Conservation (phyloP, 1,140 invertebrate genomes). For the Scylla paramamosain region DNA sequence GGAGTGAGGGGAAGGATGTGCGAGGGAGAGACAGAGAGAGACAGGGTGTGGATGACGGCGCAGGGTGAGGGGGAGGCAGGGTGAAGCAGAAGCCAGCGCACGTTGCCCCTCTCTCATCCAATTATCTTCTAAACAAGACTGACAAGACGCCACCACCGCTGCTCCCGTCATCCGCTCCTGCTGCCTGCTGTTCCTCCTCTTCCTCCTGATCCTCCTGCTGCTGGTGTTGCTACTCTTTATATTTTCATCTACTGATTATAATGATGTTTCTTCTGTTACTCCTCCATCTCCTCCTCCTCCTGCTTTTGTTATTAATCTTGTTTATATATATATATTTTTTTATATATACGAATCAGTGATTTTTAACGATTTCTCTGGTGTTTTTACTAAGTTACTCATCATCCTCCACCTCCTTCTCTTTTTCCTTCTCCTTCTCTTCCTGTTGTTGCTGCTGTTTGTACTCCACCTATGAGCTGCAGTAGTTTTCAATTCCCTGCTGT, state of each 20-base stretch:
- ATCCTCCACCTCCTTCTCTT: neutral
- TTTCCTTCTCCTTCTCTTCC: neutral
- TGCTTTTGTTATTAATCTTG: too few relatives aligned
- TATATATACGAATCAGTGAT: too few relatives aligned
- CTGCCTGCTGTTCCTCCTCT: conserved; percentile 31
- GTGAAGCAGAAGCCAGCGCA: conserved; percentile 39
- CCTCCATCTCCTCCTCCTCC: neutral
- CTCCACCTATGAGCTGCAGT: neutral
- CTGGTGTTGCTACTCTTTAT: neutral
- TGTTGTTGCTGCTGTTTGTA: neutral
- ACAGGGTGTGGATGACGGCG: neutral
- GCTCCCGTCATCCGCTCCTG: conserved; percentile 36
- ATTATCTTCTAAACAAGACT: conserved; percentile 58
- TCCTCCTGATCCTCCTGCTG: neutral
- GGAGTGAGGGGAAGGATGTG: neutral
- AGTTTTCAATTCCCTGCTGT: neutral
- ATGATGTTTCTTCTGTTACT: neutral
- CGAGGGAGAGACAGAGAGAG: neutral
- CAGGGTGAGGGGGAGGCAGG: neutral
- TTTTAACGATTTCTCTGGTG: too few relatives aligned
- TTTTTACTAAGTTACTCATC: too few relatives aligned
- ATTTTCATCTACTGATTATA: neutral
- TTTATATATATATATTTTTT: too few relatives aligned
- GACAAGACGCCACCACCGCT: conserved; percentile 50
- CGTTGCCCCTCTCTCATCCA: conserved; percentile 50